These are phyloP conservation scores for Anolis sagrei DNA, from an alignment of 2,113 vertebrate genomes.

Conservation along the genomic window DNA sequence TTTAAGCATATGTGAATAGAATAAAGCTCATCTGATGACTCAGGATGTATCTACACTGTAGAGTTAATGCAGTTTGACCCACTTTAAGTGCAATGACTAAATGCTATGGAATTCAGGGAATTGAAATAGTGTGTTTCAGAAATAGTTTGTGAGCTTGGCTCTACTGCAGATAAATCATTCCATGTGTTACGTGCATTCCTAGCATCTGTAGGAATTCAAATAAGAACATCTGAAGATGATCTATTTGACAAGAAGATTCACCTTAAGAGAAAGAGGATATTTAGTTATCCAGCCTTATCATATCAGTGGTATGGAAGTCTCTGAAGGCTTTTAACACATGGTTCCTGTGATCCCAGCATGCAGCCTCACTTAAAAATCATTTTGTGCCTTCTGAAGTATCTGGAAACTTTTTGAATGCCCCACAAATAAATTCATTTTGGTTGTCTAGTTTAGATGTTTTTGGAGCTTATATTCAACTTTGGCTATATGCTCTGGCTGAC, in stretches of 20 bases:
- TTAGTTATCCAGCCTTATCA: background rate
- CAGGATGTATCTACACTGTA: background rate
- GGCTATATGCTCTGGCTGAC: background rate
- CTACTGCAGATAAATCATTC: background rate
- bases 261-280: background rate
- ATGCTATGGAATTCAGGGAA: no score
- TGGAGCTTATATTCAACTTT: no score
- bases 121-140: background rate
- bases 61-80: no score
- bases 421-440: background rate
- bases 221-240: background rate
- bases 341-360: background rate
- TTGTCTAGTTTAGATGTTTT: background rate
- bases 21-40: background rate
- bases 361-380: background rate
- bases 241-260: background rate
- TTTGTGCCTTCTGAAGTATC: background rate
- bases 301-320: background rate
- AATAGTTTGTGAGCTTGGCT: no score
- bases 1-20: background rate
- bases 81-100: no score
- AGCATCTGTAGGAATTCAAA: background rate
- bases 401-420: background rate
- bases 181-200: background rate
- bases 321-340: background rate